These are phyloP conservation scores for Spilarctia lutea DNA, from an alignment of 2,888 invertebrate genomes.

Conservation along the genomic window DNA sequence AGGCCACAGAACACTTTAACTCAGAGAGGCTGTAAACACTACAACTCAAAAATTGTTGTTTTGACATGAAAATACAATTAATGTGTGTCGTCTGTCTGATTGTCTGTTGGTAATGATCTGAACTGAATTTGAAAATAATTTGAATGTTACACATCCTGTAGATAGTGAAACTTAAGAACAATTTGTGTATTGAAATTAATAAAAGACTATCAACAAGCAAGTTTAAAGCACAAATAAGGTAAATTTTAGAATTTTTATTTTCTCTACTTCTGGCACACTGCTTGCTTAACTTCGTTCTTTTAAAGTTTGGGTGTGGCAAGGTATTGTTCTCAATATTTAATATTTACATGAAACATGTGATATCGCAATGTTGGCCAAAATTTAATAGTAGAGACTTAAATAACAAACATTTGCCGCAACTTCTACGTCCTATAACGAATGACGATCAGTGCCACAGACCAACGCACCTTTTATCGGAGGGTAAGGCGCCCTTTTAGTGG, in stretches of 20 bases:
- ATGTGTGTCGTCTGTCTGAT: neutral
- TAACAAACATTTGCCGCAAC: neutral
- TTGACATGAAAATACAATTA: neutral
- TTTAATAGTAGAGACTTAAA: neutral
- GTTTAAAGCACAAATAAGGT: neutral
- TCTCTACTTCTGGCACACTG: neutral
- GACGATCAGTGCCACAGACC: neutral
- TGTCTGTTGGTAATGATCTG: neutral
- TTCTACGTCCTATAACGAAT: neutral
- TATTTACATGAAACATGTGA: neutral
- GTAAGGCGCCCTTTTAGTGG: neutral
- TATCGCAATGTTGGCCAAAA: neutral
- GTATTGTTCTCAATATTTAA: neutral
- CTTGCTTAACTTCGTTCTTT: neutral
- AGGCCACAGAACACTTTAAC: too few species aligned
- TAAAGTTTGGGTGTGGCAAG: neutral
- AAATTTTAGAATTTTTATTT: neutral
- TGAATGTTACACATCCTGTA: neutral
- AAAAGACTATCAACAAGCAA: neutral
- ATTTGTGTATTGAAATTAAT: neutral
- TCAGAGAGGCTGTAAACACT: too few species aligned
- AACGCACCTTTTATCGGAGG: neutral
- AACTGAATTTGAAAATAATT: neutral
- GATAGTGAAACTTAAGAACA: neutral
- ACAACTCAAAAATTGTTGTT: neutral